Evolutionary conservation across 1,140 invertebrate species (phyloP), one percentile per base, ranked within the genome.

Genomic region (Diabrotica virgifera): DNA sequence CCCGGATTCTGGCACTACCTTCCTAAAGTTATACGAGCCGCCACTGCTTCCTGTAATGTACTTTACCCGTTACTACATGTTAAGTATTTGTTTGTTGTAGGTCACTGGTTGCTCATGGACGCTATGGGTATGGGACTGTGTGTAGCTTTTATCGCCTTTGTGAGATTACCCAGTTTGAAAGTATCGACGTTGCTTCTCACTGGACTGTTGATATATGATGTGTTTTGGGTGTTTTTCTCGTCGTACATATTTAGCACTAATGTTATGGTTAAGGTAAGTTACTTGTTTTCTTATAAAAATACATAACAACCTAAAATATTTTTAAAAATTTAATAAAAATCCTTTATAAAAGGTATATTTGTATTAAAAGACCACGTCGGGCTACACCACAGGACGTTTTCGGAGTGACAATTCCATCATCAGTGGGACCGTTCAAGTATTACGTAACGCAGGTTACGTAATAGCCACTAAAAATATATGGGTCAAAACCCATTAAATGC

Each of bases 211-310:
- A 91, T 98, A 54, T 98, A 98, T 78, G 96, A 98, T 82, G 95
- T 98, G 37, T 97, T 98, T 82, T 98, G 96, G 96, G 96, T 98
- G 24, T 98, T 98, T 81, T 98, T 98, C 83, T 97, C 95, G 5
- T 96, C 95, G 0, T 98, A 97, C 77, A 96, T 98, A 76, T 98
- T 98, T 84, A 98, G 94, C 82, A 94, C 96, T 75, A 98, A 98
- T 78, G 95, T 98, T 61, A 98, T 98, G 96, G 95, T 98, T 62
- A 97, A 97, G 84, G 92, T 93, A 65, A 67, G 66, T 65, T 38
- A 24, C 24, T 24, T 24, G 24, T 2, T 12, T 2, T 13, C 10
- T 52, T 55, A 56, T 59, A 53, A 59, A 14, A 40, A 13, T 53
- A 53, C 5, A n/a, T 24, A 53, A 24, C 8, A 24, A 7, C 8